phyloP scores from a whole-genome alignment of 2,888 invertebrate genomes.

The Ischnura elegans region DNA sequence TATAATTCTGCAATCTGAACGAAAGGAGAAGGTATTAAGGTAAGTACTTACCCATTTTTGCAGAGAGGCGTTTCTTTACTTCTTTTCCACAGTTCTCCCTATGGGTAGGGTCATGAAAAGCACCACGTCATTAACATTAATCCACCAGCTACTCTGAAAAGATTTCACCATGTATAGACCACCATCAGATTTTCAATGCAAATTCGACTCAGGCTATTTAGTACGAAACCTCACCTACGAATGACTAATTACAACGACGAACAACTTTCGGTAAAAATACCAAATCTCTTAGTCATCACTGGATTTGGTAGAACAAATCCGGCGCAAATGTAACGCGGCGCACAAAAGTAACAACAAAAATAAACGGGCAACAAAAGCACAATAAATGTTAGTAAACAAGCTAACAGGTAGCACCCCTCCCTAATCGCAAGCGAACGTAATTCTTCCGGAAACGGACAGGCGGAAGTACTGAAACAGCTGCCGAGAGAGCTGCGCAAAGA shows the following conservation, averaged over 20 bases:
- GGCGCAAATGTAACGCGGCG: neutral
- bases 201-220: neutral
- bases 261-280: neutral
- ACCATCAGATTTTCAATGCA: too few species aligned
- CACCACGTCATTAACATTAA: neutral
- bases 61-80: neutral
- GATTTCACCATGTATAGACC: neutral
- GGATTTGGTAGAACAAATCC: neutral
- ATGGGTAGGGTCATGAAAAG: neutral
- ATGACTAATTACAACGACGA: neutral
- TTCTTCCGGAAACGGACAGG: neutral
- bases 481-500: too few species aligned
- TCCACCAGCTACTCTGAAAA: neutral
- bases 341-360: neutral
- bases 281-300: neutral
- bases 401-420: constrained; percentile 7
- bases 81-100: neutral
- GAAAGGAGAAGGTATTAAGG: too few species aligned
- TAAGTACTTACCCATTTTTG: neutral
- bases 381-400: neutral
- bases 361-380: neutral
- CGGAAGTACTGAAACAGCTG: too few species aligned
- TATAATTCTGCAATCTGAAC: too few species aligned
- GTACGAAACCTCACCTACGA: neutral
- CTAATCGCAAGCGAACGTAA: neutral